A percentile compares a stretch with the other conserved stretches of the same genome.
Conservation (phyloP, 92 coral and sea anemone species). For the Umimayanthus kanabou region DNA sequence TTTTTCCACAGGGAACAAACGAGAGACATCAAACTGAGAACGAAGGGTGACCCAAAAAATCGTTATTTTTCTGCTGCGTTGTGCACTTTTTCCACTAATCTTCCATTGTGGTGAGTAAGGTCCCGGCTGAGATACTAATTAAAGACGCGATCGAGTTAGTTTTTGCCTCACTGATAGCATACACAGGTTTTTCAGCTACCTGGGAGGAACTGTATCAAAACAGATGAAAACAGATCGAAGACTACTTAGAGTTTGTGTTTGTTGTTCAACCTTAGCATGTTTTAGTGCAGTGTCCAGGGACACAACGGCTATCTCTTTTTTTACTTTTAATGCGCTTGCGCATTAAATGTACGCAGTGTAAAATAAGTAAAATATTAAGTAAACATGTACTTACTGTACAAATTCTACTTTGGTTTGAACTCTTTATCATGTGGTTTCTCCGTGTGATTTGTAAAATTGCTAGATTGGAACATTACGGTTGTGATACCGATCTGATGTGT, state of each 20-base stretch:
- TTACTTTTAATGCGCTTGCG: neutral
- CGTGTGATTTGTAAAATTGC: neutral
- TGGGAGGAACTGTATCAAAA: neutral
- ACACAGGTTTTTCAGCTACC: neutral
- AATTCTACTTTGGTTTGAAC: neutral
- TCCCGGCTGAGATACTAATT: conserved; percentile 3
- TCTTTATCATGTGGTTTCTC: neutral
- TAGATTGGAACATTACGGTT: neutral
- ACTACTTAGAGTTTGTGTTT: neutral
- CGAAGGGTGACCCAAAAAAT: neutral
- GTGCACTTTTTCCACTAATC: neutral
- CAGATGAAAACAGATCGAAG: neutral
- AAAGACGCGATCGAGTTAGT: conserved; percentile 1
- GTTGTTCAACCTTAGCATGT: neutral
- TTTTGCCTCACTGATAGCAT: neutral
- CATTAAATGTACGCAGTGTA: neutral
- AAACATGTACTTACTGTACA: conserved; percentile 1
- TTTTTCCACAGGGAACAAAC: neutral
- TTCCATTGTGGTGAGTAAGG: neutral
- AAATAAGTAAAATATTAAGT: neutral
- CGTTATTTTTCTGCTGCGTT: neutral
- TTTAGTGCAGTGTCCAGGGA: neutral
- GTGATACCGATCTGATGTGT: conserved; percentile 11
- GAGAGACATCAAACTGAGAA: conserved; percentile 11
- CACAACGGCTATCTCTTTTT: neutral